Conservation (phyloP, 1,140 invertebrate genomes). For the Tetragnatha versicolor region DNA sequence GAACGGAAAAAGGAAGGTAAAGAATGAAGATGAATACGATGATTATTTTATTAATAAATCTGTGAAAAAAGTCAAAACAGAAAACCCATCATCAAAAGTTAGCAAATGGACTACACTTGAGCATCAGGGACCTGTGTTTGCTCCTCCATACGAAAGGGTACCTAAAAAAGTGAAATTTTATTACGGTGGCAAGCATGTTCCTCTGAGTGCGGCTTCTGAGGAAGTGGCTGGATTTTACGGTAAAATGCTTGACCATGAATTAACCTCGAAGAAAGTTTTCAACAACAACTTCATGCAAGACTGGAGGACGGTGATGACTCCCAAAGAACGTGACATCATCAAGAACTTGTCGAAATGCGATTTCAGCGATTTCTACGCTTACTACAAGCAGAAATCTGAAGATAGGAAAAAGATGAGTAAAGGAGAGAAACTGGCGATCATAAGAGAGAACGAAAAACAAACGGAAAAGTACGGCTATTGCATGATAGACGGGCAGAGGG, state of each 20-base stretch:
- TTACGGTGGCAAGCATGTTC: conserved; percentile 89
- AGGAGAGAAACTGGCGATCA: conserved; percentile 86
- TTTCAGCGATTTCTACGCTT: conserved; percentile 86
- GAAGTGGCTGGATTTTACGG: conserved; percentile 98
- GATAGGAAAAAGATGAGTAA: conserved; percentile 81
- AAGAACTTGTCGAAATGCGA: conserved; percentile 90
- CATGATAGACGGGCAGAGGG: conserved; percentile 94
- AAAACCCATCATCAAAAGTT: conserved; percentile 9
- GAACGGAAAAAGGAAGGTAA: conserved; percentile 27
- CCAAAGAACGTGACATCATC: conserved; percentile 79
- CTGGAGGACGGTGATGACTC: conserved; percentile 78
- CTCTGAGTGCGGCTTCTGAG: conserved; percentile 81
- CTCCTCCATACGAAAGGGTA: conserved; percentile 89
- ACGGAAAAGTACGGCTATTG: conserved; percentile 94
- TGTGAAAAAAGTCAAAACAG: conserved; percentile 55
- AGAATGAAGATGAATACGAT: conserved; percentile 44
- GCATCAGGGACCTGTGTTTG: conserved; percentile 98
- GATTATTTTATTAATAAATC: conserved; percentile 41
- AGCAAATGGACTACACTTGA: conserved; percentile 93
- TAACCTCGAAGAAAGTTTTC: conserved; percentile 92
- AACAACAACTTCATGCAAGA: conserved; percentile 96
- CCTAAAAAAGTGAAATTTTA: conserved; percentile 90
- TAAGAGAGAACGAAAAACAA: conserved; percentile 74
- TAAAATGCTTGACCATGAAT: conserved; percentile 93
- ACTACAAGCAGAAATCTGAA: conserved; percentile 83